phyloP scores from a whole-genome alignment of 2,888 invertebrate species.

The Unio delphinus region DNA sequence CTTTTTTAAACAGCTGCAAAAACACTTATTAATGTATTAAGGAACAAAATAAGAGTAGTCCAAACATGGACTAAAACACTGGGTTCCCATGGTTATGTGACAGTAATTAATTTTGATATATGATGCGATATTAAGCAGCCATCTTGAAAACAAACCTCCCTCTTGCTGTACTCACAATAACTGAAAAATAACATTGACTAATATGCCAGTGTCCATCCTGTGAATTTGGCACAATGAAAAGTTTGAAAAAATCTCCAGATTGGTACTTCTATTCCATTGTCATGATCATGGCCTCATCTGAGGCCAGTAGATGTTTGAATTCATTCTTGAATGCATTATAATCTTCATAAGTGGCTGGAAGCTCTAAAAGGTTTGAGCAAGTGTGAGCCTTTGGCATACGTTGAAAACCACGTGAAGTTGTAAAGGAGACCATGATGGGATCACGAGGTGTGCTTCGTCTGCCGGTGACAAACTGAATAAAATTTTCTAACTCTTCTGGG shows the following conservation, averaged over 20 bases:
- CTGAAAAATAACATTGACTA: too few relatives aligned
- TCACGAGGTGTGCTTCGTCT: slow-evolving; percentile 23
- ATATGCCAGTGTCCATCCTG: too few relatives aligned
- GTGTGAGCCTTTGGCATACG: slow-evolving; percentile 32
- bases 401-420: slow-evolving; percentile 16
- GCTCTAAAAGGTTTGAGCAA: slow-evolving; percentile 25
- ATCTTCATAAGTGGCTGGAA: slow-evolving; percentile 29
- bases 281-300: slow-evolving; percentile 19
- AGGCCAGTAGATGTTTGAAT: slow-evolving; percentile 22
- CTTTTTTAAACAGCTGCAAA: too few relatives aligned
- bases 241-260: not conserved
- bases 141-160: too few relatives aligned
- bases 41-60: too few relatives aligned
- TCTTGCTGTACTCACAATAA: too few relatives aligned
- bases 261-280: slow-evolving; percentile 10
- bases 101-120: too few relatives aligned
- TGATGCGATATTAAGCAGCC: too few relatives aligned
- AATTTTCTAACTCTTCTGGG: slow-evolving; percentile 20
- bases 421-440: slow-evolving; percentile 23
- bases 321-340: slow-evolving; percentile 27
- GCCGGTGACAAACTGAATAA: slow-evolving; percentile 34
- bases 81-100: too few relatives aligned
- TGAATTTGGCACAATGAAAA: too few relatives aligned
- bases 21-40: too few relatives aligned
- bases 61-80: too few relatives aligned